Conservation (phyloP, 2,888 invertebrate species). For the Hylaea fasciaria region DNA sequence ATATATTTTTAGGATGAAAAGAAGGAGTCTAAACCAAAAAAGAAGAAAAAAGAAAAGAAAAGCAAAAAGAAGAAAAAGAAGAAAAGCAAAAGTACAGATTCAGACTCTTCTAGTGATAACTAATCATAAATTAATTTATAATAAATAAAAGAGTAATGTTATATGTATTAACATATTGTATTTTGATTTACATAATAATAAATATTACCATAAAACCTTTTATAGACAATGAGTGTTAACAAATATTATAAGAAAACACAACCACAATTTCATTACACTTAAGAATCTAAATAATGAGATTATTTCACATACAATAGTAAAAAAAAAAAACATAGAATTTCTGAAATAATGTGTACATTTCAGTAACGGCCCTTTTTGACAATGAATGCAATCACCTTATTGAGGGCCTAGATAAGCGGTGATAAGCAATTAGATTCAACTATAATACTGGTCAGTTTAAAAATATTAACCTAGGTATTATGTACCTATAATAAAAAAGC, state of each 20-base stretch:
- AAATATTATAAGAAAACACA: neutral
- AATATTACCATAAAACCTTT: neutral
- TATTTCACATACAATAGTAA: neutral
- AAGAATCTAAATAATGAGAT: slow-evolving; percentile 1
- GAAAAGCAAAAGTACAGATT: slow-evolving; percentile 59
- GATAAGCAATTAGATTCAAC: neutral
- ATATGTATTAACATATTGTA: neutral
- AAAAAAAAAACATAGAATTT: too few relatives aligned
- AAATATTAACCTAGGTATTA: neutral
- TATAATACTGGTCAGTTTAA: neutral
- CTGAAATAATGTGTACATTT: neutral
- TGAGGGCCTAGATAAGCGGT: too few relatives aligned
- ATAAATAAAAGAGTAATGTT: slow-evolving; percentile 16
- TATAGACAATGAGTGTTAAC: neutral
- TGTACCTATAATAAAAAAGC: too few relatives aligned
- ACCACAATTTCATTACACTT: slow-evolving; percentile 15
- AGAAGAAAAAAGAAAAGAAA: slow-evolving; percentile 72
- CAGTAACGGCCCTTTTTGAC: too few relatives aligned
- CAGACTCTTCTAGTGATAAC: slow-evolving; percentile 54
- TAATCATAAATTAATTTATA: slow-evolving; percentile 11
- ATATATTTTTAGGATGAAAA: slow-evolving; percentile 52
- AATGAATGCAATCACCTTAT: too few relatives aligned
- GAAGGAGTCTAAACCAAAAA: slow-evolving; percentile 60
- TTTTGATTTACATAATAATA: slow-evolving; percentile 5
- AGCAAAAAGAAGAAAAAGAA: slow-evolving; percentile 75